Evolutionary conservation across 1,140 invertebrate species (phyloP), one percentile per base, ranked within the genome.

Genomic region (Penaeus vannamei): DNA sequence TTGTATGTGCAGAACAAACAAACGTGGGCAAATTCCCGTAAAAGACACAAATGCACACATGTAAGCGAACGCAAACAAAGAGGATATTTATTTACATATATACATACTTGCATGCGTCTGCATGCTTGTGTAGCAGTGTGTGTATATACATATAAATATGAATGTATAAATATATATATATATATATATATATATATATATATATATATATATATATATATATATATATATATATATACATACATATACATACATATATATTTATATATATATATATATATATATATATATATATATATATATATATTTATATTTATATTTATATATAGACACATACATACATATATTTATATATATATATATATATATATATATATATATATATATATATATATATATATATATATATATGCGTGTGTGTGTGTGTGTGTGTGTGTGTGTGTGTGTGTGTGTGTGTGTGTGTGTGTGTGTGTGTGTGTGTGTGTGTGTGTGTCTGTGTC

Each of bases 101-200:
- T 53, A 53, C 32, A 81, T 53, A 22, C 17, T 19, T 81, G 46
- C 20, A n/a, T 53, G 26, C 61, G 59, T 61, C 23, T 59, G 59
- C 53, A 81, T 80, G 46, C 46, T 46, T 72, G 32, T 72, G 32
- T 72, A n/a, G 14, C 26, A 23, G n/a, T 72, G n/a, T 8, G 32
- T n/a, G 12, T n/a, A 72, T 36, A 76, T 7, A 76, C 12, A 76
- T 32, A 76, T 53, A 23, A 32, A n/a, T 12, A 76, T 76, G 32
- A 1, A 76, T 76, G 32, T 32, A 26, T 26, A 29, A 32, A 76
- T 36, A 76, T 36, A 76, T 26, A 76, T 26, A 76, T 59, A 76
- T 76, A 76, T 76, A n/a, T 76, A 76, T 76, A 76, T 76, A 76
- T 76, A 76, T 76, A 76, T 76, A 76, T 76, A 76, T 76, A 76